Percentiles rank a stretch among this genome's conserved stretches.
Conservation (phyloP, 1,140 invertebrate genomes). For the Microplitis demolitor region DNA sequence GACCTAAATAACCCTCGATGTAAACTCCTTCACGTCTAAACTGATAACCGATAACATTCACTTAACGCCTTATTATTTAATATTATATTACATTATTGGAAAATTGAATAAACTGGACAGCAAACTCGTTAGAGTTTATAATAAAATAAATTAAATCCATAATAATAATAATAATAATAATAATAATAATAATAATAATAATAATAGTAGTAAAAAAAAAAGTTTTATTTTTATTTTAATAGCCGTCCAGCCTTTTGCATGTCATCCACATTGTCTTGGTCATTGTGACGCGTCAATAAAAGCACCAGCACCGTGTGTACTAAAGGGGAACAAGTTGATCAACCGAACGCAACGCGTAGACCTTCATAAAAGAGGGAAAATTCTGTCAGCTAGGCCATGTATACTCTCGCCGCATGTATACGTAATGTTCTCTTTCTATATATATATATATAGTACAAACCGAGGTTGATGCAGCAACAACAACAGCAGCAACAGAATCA, state of each 20-base stretch:
- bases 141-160: background rate
- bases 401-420: background rate
- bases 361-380: background rate
- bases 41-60: background rate
- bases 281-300: constrained; percentile 11
- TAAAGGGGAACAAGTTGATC: constrained; percentile 22
- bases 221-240: background rate
- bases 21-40: background rate
- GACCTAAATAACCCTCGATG: background rate
- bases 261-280: background rate
- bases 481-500: too few species aligned
- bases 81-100: too few species aligned
- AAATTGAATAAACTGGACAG: too few species aligned
- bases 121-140: too few species aligned
- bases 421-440: background rate
- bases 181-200: background rate
- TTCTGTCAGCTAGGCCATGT: background rate
- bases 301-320: background rate
- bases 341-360: constrained; percentile 11
- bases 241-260: background rate
- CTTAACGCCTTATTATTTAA: background rate
- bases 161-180: background rate
- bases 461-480: too few species aligned
- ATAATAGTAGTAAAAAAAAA: background rate
- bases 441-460: background rate